Evolutionary conservation across 2,888 invertebrate genomes (phyloP), one percentile per base, ranked within the genome.

Genomic region (Herminia tarsipennalis): DNA sequence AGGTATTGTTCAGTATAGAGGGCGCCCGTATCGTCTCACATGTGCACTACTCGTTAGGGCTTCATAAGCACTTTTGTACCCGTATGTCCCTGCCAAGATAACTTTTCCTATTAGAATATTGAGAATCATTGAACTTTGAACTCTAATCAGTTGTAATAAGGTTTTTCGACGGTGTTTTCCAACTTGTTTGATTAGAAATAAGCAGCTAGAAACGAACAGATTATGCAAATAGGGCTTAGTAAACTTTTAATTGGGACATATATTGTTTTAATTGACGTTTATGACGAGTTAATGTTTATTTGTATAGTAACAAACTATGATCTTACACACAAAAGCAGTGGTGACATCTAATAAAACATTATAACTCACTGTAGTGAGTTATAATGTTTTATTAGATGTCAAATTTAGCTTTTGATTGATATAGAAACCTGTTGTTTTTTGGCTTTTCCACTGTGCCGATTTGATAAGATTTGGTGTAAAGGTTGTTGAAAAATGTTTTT

Each of bases 11-110:
- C 65, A 46, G 45, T 60, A 65, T 65, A 73, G 77, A 76, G 76
- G 76, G 74, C 70, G 73, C 84, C 83, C 84, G 73, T 83, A 84
- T 83, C 72, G 65, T 61, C 62, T 69, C 74, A 75, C 73, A 77
- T 76, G 77, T 77, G 78, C 73, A 76, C 67, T 72, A 73, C 68
- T 73, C 71, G 72, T 76, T 71, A 73, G 72, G 65, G 68, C 67
- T 71, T 70, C 74, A 70, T 73, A 76, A 75, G 71, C 76, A 78
- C 78, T 76, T 76, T 63, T 73, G 70, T 54, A 42, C 76, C 76
- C 75, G 73, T 66, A 74, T 76, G 67, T 71, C 66, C 64, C 38
- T 40, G 44, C 56, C 48, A 59, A 63, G 51, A 56, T 70, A 60
- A 61, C 47, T 55, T 52, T 59, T 46, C 58, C 42, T 50, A 38